Evolutionary conservation across 1,140 invertebrate species (phyloP), one percentile per base, ranked within the genome.

Genomic region (Panagrolaimus sp.): DNA sequence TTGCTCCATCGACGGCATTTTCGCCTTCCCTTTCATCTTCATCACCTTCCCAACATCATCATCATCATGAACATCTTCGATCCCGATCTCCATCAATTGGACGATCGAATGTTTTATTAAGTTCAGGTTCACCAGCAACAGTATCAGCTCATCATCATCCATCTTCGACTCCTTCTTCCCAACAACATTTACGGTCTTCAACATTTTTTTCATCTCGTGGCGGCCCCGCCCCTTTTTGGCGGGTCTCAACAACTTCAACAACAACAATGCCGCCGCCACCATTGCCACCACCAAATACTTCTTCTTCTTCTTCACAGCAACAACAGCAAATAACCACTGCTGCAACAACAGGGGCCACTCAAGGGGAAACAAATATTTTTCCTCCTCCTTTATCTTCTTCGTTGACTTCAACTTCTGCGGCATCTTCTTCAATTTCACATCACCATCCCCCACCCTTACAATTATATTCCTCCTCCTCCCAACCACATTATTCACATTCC

Each of bases 221-320:
- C 1, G n/a, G 52, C 52, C 21, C 52, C 52, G 52, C 52, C 52
- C 52, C 21, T 58, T 58, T 58, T 58, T 58, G 21, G 52, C 28
- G 21, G 15, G 52, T 28, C 21, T 28, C 52, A 21, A 28, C 21
- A 28, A 58, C 52, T 26, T 26, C 52, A 58, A 58, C 28, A 28
- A 28, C 52, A 21, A n/a, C 52, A 28, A 26, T 28, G 52, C 52
- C 28, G 10, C 17, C 17, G 52, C 52, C 21, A 7, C 28, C 52
- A 24, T 52, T n/a, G 48, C 17, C 48, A 24, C 48, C 48, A 21
- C 48, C 48, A 24, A 21, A 24, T n/a, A 52, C 48, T n/a, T 24
- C 48, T 52, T 24, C 48, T n/a, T n/a, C n/a, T n/a, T n/a, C n/a
- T n/a, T n/a, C n/a, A n/a, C n/a, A n/a, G n/a, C n/a, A n/a, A 24